Evolutionary conservation across 2,113 vertebrate species (phyloP).

Genomic region (Bambusicola thoracicus): DNA sequence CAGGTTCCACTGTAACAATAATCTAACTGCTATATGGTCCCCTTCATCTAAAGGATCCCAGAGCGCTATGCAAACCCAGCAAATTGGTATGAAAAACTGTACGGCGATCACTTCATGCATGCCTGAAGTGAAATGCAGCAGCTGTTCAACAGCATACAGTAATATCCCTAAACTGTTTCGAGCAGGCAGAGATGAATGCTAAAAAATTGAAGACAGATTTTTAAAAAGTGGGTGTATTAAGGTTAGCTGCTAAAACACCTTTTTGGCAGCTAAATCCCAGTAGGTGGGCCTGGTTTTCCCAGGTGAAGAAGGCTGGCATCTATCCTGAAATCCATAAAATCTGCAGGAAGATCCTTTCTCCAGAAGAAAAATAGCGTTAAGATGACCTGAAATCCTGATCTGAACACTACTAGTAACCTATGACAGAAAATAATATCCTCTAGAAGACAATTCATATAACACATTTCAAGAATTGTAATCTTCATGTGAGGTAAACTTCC

Average conservation of each 20-base stretch:
- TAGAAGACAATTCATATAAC: constrained; percentile 11
- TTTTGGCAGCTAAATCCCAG: neutral
- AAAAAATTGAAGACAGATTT: constrained; percentile 23
- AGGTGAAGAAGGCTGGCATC: constrained; percentile 5
- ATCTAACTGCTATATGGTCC: neutral
- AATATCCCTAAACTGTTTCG: constrained; percentile 42
- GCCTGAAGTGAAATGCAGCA: constrained; percentile 60
- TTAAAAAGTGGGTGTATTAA: neutral
- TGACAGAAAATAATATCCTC: neutral
- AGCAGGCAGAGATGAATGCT: constrained; percentile 51
- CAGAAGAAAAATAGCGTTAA: neutral
- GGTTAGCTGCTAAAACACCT: neutral
- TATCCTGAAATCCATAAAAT: neutral
- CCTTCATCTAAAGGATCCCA: constrained; percentile 47
- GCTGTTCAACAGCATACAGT: constrained; percentile 35
- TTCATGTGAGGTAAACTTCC: constrained; percentile 12
- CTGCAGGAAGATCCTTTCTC: neutral
- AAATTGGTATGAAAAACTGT: constrained; percentile 59
- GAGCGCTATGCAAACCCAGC: constrained; percentile 20
- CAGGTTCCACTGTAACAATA: neutral
- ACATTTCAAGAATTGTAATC: constrained; percentile 12
- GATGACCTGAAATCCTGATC: constrained; percentile 2
- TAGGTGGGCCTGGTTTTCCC: neutral
- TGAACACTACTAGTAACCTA: neutral
- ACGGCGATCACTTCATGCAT: constrained; percentile 35